Conservation (phyloP, 2,113 vertebrate species). For the Azemiops feae region DNA sequence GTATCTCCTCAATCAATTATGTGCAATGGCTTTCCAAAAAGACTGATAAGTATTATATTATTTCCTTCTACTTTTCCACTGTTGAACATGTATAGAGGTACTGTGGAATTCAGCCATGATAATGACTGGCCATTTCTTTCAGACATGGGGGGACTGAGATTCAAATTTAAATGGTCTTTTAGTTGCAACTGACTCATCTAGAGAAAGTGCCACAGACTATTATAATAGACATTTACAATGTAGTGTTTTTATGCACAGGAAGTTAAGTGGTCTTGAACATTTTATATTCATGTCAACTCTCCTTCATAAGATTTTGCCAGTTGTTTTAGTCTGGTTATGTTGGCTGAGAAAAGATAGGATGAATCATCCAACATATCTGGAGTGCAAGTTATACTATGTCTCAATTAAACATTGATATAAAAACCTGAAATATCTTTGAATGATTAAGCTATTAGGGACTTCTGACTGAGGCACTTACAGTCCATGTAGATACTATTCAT, state of each 20-base stretch:
- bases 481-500: constrained; percentile 23
- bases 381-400: background rate
- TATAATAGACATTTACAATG: background rate
- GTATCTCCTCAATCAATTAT: background rate
- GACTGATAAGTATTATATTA: background rate
- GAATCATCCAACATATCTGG: background rate
- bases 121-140: background rate
- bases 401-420: background rate
- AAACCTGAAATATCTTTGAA: constrained; percentile 16
- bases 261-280: background rate
- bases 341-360: background rate
- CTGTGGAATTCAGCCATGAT: background rate
- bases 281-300: background rate
- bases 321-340: background rate
- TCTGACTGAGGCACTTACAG: constrained; percentile 18
- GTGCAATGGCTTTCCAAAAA: background rate
- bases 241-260: background rate
- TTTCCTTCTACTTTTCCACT: background rate
- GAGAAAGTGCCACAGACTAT: background rate
- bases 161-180: background rate
- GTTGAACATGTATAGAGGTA: background rate
- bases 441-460: background rate
- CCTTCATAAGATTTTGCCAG: background rate
- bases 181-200: background rate
- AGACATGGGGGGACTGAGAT: background rate